Evolutionary conservation across 2,113 vertebrate species (phyloP), one percentile per base, ranked within the genome.

Genomic region (Ochotona princeps): DNA sequence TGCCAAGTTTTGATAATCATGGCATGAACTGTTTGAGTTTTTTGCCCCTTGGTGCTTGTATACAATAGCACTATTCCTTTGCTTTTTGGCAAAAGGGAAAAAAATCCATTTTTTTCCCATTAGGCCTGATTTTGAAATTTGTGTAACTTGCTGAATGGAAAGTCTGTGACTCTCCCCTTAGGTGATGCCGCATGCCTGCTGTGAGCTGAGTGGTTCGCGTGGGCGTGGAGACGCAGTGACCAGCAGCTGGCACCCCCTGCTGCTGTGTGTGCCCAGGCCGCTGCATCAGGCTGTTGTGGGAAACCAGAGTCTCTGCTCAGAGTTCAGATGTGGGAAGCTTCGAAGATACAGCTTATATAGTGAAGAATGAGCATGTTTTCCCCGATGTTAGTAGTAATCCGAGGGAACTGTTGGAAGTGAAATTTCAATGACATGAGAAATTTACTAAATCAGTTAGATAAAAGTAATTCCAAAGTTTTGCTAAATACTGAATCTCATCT

Each of bases 341-440:
- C 26, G 49, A 90, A 70, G n/a, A 65, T 38, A 67, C 28, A 47
- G 2, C 78, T 87, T 92, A 20, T 57, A 51, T 76, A 93, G 73
- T 80, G 21, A 88, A 80, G 38, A 91, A 20, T 89, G 20, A 91
- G 30, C 83, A 44, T 70, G 32, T 65, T 88, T 57, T 89, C 88
- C 35, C 32, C 18, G 49, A 81, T 65, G 12, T 75, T 67, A 21
- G 6, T 66, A 30, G 28, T 87, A n/a, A 51, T 73, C 21, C 72
- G 83, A n/a, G 65, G 57, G 75, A 76, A 18, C 5, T 80, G 38
- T n/a, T 47, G 32, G n/a, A 91, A 89, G 38, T 86, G 26, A 69
- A 81, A 87, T 92, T 79, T 72, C 18, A 90, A 20, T 87, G 35
- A 95, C 49, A 28, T 94, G 47, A 89, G 30, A 94, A 92, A 92